Base-by-base conservation (phyloP, 2,113 vertebrate species). In the Lates calcarifer region DNA sequence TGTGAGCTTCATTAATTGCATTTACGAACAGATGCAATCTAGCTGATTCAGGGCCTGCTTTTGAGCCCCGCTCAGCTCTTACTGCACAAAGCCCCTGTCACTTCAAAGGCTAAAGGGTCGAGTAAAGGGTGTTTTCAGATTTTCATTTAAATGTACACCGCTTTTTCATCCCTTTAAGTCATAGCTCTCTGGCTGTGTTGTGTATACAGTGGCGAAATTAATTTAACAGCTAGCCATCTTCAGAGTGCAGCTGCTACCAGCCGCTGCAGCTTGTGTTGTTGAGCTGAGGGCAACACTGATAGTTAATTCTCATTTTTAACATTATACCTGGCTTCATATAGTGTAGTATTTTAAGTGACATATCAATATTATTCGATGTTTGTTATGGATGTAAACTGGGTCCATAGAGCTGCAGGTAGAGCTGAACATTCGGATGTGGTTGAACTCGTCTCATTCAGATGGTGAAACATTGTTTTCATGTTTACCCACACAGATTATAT, bases 1-100 rank as follows among this genome's bases (percentile, higher is more conserved):
- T 91, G 90, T 91, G 84, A 71, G 81, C 41, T 84, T 90, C 91
- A 93, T 94, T 93, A 94, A 92, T 94, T 94, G 89, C 84, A 82
- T 85, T 90, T 92, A 93, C 89, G 77, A 90, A 87, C 24, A 75
- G 81, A 90, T 79, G 80, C 89, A 87, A 87, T 93, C 88, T 88
- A 86, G 69, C 82, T 89, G 90, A 93, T 90, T 93, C 89, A 91
- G 80, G 71, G 57, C 35, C 70, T 41, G 57, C 75, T 80, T 74
- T 87, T 81, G 39, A 87, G 81, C 77, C 70, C 47, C 65, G 63
- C 60, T 77, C 76, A 64, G 69, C 85, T 76, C 80, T 70, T 63
- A 67, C 64, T 56, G 49, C 77, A 80, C 75, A 91, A 88, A 93
- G 85, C 37, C 83, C 28, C 74, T 79, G 65, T 87, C 56, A 43